Conservation (phyloP, 2,113 vertebrate species). For the Varanus komodoensis region DNA sequence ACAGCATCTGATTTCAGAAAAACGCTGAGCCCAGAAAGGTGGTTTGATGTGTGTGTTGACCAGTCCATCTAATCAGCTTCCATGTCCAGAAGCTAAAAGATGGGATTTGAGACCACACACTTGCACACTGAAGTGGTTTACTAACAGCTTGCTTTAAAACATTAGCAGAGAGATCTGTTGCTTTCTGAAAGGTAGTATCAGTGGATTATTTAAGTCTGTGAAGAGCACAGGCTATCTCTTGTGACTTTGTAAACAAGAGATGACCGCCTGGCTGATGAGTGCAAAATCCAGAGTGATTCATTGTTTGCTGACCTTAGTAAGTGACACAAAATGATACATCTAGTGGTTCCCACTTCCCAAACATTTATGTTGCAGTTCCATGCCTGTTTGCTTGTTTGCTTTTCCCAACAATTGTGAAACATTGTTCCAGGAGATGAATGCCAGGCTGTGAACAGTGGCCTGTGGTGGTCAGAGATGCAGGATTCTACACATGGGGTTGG, state of each 20-base stretch:
- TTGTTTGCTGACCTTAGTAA: background rate
- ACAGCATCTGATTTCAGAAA: background rate
- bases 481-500: constrained; percentile 6
- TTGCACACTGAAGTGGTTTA: background rate
- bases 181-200: constrained; percentile 26
- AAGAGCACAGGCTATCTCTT: background rate
- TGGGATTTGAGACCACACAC: background rate
- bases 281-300: constrained; percentile 35
- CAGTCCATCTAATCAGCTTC: background rate
- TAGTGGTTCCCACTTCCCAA: background rate
- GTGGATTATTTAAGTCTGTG: background rate
- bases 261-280: background rate
- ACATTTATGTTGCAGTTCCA: background rate
- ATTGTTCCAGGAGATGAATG: fast-evolving
- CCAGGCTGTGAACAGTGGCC: background rate
- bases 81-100: background rate
- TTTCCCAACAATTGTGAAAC: fast-evolving
- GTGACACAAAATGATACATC: constrained; percentile 7
- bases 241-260: background rate
- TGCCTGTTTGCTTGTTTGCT: background rate
- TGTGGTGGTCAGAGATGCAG: fast-evolving
- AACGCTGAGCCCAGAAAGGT: background rate
- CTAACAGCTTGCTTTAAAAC: background rate
- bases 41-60: background rate
- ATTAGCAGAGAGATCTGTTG: background rate